Conservation (phyloP, 2,113 vertebrate genomes). For the Dermatemys mawii region DNA sequence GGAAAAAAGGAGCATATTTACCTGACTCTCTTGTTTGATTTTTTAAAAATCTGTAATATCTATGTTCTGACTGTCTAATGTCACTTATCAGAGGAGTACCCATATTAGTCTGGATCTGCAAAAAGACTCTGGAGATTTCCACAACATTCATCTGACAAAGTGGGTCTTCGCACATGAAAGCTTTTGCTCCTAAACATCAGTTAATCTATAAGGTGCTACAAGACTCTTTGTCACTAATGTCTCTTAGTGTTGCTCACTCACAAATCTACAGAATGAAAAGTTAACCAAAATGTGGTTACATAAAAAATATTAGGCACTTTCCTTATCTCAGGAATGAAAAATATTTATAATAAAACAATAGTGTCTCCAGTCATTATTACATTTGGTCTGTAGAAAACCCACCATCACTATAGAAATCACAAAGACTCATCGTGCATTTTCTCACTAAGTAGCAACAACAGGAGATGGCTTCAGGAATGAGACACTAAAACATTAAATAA, state of each 20-base stretch:
- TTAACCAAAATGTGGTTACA: not conserved
- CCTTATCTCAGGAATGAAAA: slow-evolving; percentile 21
- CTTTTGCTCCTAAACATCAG: too few species aligned
- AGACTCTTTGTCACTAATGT: too few species aligned
- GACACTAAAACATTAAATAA: not conserved
- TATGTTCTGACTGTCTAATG: not conserved
- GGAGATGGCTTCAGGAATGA: not conserved
- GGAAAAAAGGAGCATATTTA: not conserved
- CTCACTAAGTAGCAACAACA: not conserved
- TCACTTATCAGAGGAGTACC: too few species aligned
- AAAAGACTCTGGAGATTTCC: too few species aligned
- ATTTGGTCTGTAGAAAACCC: slow-evolving; percentile 2
- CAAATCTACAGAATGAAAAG: not conserved
- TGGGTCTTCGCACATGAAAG: too few species aligned
- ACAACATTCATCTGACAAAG: too few species aligned
- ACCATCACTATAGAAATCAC: slow-evolving; percentile 18
- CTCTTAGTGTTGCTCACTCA: not conserved
- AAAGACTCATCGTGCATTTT: slow-evolving; percentile 7
- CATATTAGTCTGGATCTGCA: too few species aligned
- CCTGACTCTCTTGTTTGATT: not conserved
- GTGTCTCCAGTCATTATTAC: slow-evolving; percentile 8
- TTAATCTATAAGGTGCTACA: too few species aligned
- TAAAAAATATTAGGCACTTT: not conserved
- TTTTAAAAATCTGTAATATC: not conserved
- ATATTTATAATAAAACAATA: slow-evolving; percentile 27